These are phyloP conservation scores for Gnathonemus longibarbis DNA, from an alignment of 2,113 vertebrate species.

Conservation along the genomic window DNA sequence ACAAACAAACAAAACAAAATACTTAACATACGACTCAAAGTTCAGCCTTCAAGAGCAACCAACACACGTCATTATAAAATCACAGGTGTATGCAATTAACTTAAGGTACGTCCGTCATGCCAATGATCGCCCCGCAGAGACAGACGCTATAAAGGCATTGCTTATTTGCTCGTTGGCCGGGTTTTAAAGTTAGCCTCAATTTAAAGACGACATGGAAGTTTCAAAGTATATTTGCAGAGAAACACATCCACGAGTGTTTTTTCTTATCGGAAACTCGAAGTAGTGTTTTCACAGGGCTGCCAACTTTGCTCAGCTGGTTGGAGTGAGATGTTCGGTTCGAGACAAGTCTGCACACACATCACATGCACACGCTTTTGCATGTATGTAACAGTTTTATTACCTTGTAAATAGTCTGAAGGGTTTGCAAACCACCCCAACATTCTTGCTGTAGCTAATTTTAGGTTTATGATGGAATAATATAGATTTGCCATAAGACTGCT, in stretches of 20 bases:
- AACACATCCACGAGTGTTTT: not conserved
- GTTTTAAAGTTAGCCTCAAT: not conserved
- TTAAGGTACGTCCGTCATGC: not conserved
- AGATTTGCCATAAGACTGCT: not conserved
- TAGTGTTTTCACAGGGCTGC: not conserved
- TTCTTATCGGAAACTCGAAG: not conserved
- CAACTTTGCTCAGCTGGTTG: not conserved
- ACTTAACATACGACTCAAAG: slow-evolving; percentile 19
- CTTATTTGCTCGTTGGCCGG: not conserved
- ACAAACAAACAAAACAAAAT: slow-evolving; percentile 1
- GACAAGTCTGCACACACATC: not conserved
- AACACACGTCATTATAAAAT: slow-evolving; percentile 34
- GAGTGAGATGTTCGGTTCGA: not conserved
- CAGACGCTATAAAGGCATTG: not conserved
- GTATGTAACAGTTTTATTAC: not conserved
- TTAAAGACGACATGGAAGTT: not conserved
- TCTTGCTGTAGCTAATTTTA: not conserved
- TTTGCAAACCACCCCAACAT: not conserved
- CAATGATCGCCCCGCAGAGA: not conserved
- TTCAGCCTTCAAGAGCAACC: slow-evolving; percentile 28
- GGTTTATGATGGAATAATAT: not conserved
- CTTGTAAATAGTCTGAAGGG: not conserved
- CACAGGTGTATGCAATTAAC: slow-evolving; percentile 58
- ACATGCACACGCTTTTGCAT: not conserved
- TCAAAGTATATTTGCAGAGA: not conserved